phyloP scores from a whole-genome alignment of 1,140 invertebrate species.

The Meteorus sp. region DNA sequence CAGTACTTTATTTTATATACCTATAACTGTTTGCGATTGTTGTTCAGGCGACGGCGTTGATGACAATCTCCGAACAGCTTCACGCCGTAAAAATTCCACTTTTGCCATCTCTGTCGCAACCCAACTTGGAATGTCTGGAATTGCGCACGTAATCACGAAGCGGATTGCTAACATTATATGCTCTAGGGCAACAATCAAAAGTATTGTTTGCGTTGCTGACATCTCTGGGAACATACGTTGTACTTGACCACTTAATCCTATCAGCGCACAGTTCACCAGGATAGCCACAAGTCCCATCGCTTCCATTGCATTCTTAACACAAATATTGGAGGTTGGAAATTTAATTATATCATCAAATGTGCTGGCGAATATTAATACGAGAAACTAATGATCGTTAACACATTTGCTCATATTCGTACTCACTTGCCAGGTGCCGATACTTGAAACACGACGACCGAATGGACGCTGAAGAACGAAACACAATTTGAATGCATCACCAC shows the following conservation, averaged over 20 bases:
- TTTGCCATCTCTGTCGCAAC: slow-evolving; percentile 87
- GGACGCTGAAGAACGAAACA: slow-evolving; percentile 93
- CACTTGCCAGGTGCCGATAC: slow-evolving; percentile 97
- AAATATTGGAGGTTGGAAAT: slow-evolving; percentile 29
- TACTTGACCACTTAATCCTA: slow-evolving; percentile 88
- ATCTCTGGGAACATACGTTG: slow-evolving; percentile 85
- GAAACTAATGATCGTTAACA: not conserved
- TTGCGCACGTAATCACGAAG: slow-evolving; percentile 78
- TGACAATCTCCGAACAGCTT: slow-evolving; percentile 64
- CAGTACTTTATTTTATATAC: too few relatives aligned
- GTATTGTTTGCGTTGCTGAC: slow-evolving; percentile 81
- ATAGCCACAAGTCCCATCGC: slow-evolving; percentile 92
- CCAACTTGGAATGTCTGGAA: slow-evolving; percentile 91
- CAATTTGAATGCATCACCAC: slow-evolving; percentile 95
- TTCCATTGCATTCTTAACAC: slow-evolving; percentile 82
- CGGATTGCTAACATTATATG: slow-evolving; percentile 86
- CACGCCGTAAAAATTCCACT: slow-evolving; percentile 76
- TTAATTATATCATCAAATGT: not conserved
- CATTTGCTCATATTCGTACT: too few relatives aligned
- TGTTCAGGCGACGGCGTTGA: slow-evolving; percentile 57
- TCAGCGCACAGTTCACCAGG: slow-evolving; percentile 91
- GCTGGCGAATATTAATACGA: not conserved
- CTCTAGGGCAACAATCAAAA: slow-evolving; percentile 85
- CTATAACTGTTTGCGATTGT: slow-evolving; percentile 54
- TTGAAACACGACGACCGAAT: slow-evolving; percentile 86